Evolutionary conservation across 92 coral and sea anemone genomes (phyloP).

Genomic region (Pocillopora meandrina): DNA sequence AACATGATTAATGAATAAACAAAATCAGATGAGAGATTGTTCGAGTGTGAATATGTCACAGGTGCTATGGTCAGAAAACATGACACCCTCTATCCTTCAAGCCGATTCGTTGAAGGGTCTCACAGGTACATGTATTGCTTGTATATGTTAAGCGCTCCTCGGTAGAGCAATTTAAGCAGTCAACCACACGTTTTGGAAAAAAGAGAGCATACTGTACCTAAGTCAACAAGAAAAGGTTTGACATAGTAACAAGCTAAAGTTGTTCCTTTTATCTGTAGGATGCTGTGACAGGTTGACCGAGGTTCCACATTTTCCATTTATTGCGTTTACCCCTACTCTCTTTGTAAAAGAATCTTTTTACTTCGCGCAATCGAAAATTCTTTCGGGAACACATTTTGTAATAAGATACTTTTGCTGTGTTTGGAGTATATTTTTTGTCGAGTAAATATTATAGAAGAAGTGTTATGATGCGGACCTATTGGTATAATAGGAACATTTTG

Average conservation of each 20-base stretch:
- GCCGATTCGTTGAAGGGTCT: background rate
- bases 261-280: background rate
- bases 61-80: too few species aligned
- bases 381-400: background rate
- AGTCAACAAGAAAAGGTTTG: slow-evolving; percentile 2
- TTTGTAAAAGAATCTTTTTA: too few species aligned
- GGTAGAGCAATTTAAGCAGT: background rate
- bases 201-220: background rate
- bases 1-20: too few species aligned
- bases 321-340: too few species aligned
- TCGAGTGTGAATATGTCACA: too few species aligned
- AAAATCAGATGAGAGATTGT: too few species aligned
- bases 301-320: background rate
- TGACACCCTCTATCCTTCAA: too few species aligned
- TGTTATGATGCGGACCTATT: background rate
- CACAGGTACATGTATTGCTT: background rate
- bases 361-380: too few species aligned
- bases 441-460: too few species aligned
- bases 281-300: background rate
- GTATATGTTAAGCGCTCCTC: background rate
- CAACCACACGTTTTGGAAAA: background rate
- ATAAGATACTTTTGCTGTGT: background rate
- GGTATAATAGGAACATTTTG: background rate
- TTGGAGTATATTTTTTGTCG: too few species aligned
- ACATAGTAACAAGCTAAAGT: background rate